Evolutionary conservation across 2,888 invertebrate genomes (phyloP), one percentile per base, ranked within the genome.

Genomic region (Prostheceraeus crozeri): DNA sequence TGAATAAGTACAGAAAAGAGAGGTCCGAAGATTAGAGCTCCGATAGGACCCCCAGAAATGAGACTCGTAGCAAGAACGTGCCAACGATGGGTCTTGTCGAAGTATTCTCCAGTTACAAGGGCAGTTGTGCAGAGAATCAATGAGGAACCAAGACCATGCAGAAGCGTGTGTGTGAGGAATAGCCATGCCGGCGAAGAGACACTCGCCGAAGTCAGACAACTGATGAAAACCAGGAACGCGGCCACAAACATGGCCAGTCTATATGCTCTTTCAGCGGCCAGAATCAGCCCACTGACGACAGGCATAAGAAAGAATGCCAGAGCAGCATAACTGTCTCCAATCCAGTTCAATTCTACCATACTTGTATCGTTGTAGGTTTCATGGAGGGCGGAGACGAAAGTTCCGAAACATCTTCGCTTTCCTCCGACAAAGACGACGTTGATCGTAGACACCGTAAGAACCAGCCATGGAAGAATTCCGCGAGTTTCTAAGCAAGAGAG

Each of bases 271-370:
- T 61, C 28, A 16, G 19, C n/a, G 11, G 25, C 27, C 6, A 56
- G 25, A n/a, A 61, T 27, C 11, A 61, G 10, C 1, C 60, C 19
- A 6, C 60, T 61, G 6, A 62, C 45, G 31, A 61, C 51, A 14
- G 61, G 61, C 61, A 61, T 61, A 16, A 62, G 23, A 31, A 61
- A 61, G 53, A 61, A 61, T 6, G 35, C 61, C 2, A 61, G 14
- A 19, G 61, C 61, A 8, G 62, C 62, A 19, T 61, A 61, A 16
- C 60, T 61, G 61, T 61, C 61, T n/a, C 61, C 61, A 40, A 61
- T 62, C 61, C 58, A 61, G 36, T 61, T 53, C 10, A 61, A 27
- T 35, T 61, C 61, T 6, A 46, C 31, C 53, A 62, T 52, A 10
- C 23, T 33, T 2, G 60, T 61, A 11, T 19, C 25, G 27, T 61